A percentile compares a stretch with the other conserved stretches of the same genome.
These are phyloP conservation scores for roundworm (Caenorhabditis elegans) DNA, from an alignment of 1,140 invertebrate genomes.

Conservation along the genomic window DNA sequence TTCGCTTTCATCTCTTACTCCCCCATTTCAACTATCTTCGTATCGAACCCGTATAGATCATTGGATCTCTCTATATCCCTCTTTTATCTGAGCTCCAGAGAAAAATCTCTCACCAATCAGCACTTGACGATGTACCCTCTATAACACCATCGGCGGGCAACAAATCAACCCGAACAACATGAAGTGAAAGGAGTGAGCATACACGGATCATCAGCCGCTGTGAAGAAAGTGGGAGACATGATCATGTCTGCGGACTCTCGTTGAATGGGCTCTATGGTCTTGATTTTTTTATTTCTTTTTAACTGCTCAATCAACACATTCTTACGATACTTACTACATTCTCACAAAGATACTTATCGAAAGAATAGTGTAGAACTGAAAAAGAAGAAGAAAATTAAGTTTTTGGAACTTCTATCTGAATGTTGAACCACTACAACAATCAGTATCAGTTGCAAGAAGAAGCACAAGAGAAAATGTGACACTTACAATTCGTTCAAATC, in stretches of 20 bases:
- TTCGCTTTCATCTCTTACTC: background rate
- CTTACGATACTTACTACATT: background rate
- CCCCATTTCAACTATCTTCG: background rate
- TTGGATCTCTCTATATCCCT: background rate
- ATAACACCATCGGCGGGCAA: conserved; percentile 14
- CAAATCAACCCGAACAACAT: conserved; percentile 20
- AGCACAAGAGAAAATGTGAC: no score
- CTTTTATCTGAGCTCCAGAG: background rate
- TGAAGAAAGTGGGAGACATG: background rate
- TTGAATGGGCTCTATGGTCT: no score
- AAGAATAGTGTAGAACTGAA: no score
- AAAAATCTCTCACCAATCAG: background rate
- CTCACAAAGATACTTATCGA: no score
- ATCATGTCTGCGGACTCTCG: no score
- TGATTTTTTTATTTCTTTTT: background rate
- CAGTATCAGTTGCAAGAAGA: no score
- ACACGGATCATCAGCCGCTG: background rate
- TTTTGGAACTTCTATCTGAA: no score
- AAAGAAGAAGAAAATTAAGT: no score
- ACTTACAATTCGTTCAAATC: no score
- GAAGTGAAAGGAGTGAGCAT: background rate
- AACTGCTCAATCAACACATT: conserved; percentile 10
- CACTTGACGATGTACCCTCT: background rate
- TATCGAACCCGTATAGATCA: conserved; percentile 19
- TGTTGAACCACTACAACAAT: no score